phyloP scores from a whole-genome alignment of 2,113 vertebrate genomes.

The Eulemur macaco region DNA sequence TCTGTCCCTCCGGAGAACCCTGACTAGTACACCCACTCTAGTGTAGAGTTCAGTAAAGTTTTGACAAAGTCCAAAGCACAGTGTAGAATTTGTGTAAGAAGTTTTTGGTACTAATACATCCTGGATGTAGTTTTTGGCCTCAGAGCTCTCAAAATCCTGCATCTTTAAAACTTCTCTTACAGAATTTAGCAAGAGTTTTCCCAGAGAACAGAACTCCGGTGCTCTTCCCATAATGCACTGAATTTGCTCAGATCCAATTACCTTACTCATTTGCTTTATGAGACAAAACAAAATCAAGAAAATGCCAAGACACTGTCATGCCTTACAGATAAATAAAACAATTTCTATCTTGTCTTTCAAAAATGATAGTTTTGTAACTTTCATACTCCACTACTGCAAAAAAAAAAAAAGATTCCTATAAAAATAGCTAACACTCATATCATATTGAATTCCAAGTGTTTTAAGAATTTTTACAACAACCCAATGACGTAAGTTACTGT shows the following conservation, averaged over 20 bases:
- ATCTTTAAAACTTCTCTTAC: background rate
- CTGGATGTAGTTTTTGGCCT: background rate
- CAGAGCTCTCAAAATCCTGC: background rate
- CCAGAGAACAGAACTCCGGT: background rate
- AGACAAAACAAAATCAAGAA: slow-evolving; percentile 42
- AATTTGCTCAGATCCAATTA: slow-evolving; percentile 30
- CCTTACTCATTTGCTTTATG: slow-evolving; percentile 23
- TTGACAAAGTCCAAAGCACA: background rate
- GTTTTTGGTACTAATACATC: background rate
- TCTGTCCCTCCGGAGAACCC: background rate
- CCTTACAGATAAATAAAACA: slow-evolving; percentile 8
- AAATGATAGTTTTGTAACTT: background rate
- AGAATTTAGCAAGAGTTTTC: background rate
- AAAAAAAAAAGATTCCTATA: background rate
- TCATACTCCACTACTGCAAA: background rate
- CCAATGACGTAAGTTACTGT: background rate
- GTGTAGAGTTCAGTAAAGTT: background rate
- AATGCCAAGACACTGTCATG: background rate
- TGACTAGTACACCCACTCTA: background rate
- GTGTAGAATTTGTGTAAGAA: background rate
- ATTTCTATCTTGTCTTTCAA: background rate
- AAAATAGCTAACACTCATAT: background rate
- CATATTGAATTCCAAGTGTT: background rate
- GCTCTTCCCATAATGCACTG: background rate
- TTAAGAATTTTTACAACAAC: background rate